A percentile compares a stretch with the other conserved stretches of the same genome.
These are phyloP conservation scores for Notothenia coriiceps DNA, from an alignment of 2,113 vertebrate species.

Conservation along the genomic window DNA sequence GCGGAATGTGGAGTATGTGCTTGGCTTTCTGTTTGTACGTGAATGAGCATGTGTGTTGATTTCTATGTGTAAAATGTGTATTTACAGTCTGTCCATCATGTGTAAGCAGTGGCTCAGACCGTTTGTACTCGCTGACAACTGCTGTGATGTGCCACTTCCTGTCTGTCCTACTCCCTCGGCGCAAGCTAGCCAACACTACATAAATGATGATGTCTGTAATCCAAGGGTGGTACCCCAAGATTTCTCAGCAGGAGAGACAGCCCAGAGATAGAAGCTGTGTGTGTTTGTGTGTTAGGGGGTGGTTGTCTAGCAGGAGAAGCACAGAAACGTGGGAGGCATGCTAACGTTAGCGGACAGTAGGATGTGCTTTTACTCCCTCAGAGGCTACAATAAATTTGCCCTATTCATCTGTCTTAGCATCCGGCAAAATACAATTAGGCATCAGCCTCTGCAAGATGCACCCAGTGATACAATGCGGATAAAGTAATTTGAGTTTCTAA, in stretches of 20 bases:
- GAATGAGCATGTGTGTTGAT: constrained; percentile 14
- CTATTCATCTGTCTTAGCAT: constrained; percentile 49
- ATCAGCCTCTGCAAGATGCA: constrained; percentile 29
- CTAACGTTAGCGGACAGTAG: constrained; percentile 60
- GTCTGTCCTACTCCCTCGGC: constrained; percentile 37
- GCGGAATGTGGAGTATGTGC: constrained; percentile 18
- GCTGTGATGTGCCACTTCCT: constrained; percentile 53
- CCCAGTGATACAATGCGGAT: constrained; percentile 45
- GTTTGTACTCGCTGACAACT: constrained; percentile 40
- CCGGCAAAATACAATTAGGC: constrained; percentile 38
- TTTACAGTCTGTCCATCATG: too few species aligned
- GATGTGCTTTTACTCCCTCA: constrained; percentile 66
- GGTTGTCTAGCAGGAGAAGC: constrained; percentile 66
- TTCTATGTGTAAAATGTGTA: too few species aligned
- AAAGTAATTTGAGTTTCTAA: constrained; percentile 44
- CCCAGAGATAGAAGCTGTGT: constrained; percentile 29
- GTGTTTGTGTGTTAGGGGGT: constrained; percentile 20
- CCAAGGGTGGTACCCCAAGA: constrained; percentile 58
- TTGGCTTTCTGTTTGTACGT: constrained; percentile 15
- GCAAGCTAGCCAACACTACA: constrained; percentile 39
- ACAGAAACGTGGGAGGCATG: constrained; percentile 67
- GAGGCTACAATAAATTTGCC: constrained; percentile 69
- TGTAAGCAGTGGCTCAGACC: neutral
- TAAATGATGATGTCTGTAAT: constrained; percentile 75
- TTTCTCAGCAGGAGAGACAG: constrained; percentile 65